Conservation (phyloP, 2,888 invertebrate genomes). For the Andrena dorsata region DNA sequence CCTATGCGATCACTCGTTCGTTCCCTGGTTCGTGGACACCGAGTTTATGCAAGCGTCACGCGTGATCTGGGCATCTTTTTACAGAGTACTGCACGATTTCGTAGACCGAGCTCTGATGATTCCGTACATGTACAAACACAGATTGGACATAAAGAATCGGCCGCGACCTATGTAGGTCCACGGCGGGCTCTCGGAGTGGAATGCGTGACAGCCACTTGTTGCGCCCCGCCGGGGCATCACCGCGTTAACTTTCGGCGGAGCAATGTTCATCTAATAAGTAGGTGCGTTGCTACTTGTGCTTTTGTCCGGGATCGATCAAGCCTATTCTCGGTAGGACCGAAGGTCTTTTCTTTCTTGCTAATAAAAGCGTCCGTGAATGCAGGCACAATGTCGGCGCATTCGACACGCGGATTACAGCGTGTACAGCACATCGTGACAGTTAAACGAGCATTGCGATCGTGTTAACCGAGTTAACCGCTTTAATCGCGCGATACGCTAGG, state of each 20-base stretch:
- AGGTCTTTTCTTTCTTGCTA: no score
- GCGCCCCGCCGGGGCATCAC: constrained; percentile 12
- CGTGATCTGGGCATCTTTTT: neutral
- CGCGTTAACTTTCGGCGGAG: no score
- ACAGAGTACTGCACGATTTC: no score
- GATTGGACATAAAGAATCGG: no score
- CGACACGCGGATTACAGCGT: neutral
- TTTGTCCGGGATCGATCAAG: neutral
- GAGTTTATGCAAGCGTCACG: constrained; percentile 50
- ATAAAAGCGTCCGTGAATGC: no score
- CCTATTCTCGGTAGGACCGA: neutral
- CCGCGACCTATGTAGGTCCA: neutral
- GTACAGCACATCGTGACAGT: neutral
- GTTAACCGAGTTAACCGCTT: constrained; percentile 1
- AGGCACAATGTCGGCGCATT: neutral
- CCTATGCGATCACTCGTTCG: no score
- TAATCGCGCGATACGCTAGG: neutral
- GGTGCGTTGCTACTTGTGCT: neutral
- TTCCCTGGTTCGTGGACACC: constrained; percentile 69
- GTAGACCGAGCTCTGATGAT: no score
- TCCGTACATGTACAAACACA: no score
- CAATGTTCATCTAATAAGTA: no score
- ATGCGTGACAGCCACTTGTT: constrained; percentile 64
- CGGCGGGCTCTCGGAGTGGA: constrained; percentile 10
- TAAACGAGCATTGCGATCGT: constrained; percentile 5